A percentile compares a stretch with the other conserved stretches of the same genome.
Evolutionary conservation across 2,113 vertebrate species (phyloP).

Genomic region (Pluvialis apricaria): DNA sequence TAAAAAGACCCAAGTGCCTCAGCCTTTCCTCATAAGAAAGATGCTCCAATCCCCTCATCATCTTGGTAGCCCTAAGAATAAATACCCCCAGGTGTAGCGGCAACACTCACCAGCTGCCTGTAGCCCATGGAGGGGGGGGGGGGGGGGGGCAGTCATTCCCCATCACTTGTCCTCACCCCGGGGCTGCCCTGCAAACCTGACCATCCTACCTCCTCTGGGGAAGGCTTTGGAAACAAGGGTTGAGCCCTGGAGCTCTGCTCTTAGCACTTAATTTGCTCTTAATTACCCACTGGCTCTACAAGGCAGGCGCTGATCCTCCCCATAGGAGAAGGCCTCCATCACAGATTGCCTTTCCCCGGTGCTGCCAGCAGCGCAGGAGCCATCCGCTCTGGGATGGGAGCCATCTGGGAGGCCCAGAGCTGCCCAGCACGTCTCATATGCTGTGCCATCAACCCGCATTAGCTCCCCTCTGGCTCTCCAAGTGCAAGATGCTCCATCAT

Average conservation of each 20-base stretch:
- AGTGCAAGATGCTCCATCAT: background rate
- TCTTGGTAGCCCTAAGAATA: no score
- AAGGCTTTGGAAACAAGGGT: background rate
- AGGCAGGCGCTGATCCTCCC: background rate
- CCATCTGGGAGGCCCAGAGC: accelerated
- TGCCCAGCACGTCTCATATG: accelerated
- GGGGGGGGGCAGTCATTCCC: no score
- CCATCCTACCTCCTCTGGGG: background rate
- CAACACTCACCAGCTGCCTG: background rate
- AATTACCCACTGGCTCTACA: background rate
- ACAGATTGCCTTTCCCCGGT: background rate
- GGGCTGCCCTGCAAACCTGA: background rate
- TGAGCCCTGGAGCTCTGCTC: background rate
- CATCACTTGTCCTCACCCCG: accelerated
- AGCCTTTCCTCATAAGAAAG: no score
- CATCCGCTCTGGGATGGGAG: no score
- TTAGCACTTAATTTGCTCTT: background rate
- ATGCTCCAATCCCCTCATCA: no score
- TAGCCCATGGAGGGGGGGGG: background rate
- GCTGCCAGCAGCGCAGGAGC: no score
- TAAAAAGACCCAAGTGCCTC: no score
- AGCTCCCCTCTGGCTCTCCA: accelerated
- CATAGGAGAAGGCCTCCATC: accelerated
- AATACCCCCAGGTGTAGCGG: background rate
- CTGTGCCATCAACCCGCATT: background rate